phyloP scores from a whole-genome alignment of 2,888 invertebrate genomes.

The Dione vanillae region DNA sequence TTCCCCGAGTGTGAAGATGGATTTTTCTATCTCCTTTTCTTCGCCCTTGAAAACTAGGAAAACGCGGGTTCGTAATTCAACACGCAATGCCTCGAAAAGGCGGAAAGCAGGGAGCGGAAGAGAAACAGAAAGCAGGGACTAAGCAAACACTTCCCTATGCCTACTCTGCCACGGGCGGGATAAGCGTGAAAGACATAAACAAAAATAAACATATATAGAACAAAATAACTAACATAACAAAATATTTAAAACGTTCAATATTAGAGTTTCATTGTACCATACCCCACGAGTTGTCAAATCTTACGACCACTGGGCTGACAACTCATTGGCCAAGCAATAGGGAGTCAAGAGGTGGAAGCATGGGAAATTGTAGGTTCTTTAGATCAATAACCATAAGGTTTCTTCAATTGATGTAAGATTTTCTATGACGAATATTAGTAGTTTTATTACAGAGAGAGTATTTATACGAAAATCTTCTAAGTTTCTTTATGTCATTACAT shows the following conservation, averaged over 20 bases:
- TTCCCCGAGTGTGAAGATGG: background rate
- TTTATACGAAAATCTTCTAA: no score
- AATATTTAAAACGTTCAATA: background rate
- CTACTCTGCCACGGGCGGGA: background rate
- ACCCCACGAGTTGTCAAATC: constrained; percentile 52
- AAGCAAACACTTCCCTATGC: background rate
- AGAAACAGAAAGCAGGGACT: no score
- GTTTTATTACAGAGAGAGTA: background rate
- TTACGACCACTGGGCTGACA: constrained; percentile 53
- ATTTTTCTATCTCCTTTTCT: background rate
- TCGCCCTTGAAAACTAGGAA: background rate
- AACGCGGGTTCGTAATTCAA: no score
- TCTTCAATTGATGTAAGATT: constrained; percentile 2
- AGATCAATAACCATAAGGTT: constrained; percentile 27
- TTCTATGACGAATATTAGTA: background rate
- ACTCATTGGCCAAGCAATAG: constrained; percentile 53
- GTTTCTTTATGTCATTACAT: no score
- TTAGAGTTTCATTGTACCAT: constrained; percentile 41
- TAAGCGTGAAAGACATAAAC: no score
- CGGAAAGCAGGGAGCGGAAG: background rate
- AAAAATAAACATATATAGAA: no score
- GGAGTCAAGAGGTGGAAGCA: constrained; percentile 43
- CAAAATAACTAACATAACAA: no score
- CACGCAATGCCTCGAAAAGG: background rate
- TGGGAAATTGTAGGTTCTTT: constrained; percentile 45